phyloP scores from a whole-genome alignment of 2,113 vertebrate species.

The Gasterosteus aculeatus region DNA sequence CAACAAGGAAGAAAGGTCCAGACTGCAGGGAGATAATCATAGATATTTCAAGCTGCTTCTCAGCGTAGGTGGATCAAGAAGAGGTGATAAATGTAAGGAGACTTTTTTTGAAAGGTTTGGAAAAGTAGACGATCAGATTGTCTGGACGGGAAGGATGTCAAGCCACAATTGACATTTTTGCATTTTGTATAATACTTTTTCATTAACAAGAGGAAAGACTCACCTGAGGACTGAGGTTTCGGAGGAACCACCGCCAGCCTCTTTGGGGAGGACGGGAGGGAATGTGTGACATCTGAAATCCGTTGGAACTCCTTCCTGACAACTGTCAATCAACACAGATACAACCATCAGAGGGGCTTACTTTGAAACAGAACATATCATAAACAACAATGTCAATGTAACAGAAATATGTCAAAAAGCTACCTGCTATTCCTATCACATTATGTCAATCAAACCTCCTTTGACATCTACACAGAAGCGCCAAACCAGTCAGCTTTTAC shows the following conservation, averaged over 20 bases:
- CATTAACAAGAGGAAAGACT: constrained; percentile 3
- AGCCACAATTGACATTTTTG: not conserved
- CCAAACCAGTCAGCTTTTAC: constrained; percentile 13
- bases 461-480: not conserved
- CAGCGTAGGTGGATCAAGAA: not conserved
- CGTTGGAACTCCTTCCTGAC: constrained; percentile 89
- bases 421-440: not conserved
- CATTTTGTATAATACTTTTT: not conserved
- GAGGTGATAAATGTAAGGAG: constrained; percentile 1
- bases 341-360: not conserved
- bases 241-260: constrained; percentile 81
- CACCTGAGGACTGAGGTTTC: constrained; percentile 92
- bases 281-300: constrained; percentile 86
- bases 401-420: not conserved
- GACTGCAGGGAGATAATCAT: constrained; percentile 16
- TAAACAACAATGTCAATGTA: not conserved
- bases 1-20: constrained; percentile 14
- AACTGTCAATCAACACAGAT: constrained; percentile 66
- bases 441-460: not conserved
- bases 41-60: constrained; percentile 16
- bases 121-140: not conserved
- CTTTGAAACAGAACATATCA: not conserved
- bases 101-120: constrained; percentile 1
- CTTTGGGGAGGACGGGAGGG: constrained; percentile 89
- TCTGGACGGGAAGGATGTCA: not conserved